Percentiles rank a stretch among this genome's conserved stretches.
Evolutionary conservation across 2,113 vertebrate species (phyloP).

Genomic region (Chamaetylas fuelleborni): DNA sequence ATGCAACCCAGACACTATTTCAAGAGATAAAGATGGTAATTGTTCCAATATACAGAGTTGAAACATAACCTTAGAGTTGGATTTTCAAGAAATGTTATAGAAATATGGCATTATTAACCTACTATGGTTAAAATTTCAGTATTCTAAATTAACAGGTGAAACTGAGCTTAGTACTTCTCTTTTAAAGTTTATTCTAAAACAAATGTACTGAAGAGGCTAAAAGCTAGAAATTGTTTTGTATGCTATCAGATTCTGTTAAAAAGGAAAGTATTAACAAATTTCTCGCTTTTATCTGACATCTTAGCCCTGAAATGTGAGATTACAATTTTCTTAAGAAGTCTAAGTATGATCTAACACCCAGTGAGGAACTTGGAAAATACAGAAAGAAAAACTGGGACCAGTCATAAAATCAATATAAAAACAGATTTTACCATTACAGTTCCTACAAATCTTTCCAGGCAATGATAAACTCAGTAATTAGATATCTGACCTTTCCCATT

Average conservation of each 20-base stretch:
- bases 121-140: background rate
- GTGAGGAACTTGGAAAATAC: background rate
- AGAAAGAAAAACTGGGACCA: background rate
- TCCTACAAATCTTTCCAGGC: background rate
- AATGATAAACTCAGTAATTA: constrained; percentile 12
- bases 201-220: background rate
- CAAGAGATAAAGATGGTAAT: background rate
- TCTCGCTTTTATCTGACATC: background rate
- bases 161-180: background rate
- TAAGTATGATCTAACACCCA: background rate
- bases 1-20: background rate
- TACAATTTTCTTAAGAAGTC: background rate
- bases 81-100: background rate
- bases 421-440: background rate
- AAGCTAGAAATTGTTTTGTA: background rate
- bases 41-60: background rate
- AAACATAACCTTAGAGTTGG: background rate
- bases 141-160: background rate
- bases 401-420: background rate
- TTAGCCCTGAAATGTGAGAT: background rate
- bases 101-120: background rate
- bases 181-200: background rate
- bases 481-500: background rate
- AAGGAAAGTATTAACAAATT: background rate
- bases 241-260: background rate